phyloP scores from a whole-genome alignment of 2,888 invertebrate genomes.

The Heliconius hortense region DNA sequence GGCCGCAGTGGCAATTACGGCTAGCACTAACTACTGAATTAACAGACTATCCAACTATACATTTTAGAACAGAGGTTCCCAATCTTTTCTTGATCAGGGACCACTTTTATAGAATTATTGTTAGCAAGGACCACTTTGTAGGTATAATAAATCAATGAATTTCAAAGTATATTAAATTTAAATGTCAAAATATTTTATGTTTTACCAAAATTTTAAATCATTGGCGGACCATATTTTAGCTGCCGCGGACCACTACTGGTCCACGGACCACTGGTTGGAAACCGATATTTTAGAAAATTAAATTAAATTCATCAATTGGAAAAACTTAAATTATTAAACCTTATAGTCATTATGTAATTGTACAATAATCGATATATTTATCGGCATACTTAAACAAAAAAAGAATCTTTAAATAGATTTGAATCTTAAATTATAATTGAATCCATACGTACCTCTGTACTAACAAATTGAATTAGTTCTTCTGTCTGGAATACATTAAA shows the following conservation, averaged over 20 bases:
- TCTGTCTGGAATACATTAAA: conserved; percentile 18
- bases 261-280: too few species aligned
- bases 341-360: neutral
- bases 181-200: too few species aligned
- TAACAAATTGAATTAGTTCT: conserved; percentile 27
- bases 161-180: too few species aligned
- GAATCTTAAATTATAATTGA: conserved; percentile 15
- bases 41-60: neutral
- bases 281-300: neutral
- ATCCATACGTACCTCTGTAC: neutral
- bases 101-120: too few species aligned
- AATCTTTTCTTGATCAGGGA: too few species aligned
- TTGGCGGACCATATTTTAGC: too few species aligned
- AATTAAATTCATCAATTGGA: too few species aligned
- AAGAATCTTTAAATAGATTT: neutral
- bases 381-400: neutral
- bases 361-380: neutral
- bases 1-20: neutral
- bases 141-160: too few species aligned
- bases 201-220: too few species aligned
- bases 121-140: too few species aligned
- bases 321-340: too few species aligned
- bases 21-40: neutral
- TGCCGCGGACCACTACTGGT: too few species aligned
- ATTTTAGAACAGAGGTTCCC: neutral